Evolutionary conservation across 2,888 invertebrate genomes (phyloP), one percentile per base, ranked within the genome.

Genomic region (Xestia sexstrigata): DNA sequence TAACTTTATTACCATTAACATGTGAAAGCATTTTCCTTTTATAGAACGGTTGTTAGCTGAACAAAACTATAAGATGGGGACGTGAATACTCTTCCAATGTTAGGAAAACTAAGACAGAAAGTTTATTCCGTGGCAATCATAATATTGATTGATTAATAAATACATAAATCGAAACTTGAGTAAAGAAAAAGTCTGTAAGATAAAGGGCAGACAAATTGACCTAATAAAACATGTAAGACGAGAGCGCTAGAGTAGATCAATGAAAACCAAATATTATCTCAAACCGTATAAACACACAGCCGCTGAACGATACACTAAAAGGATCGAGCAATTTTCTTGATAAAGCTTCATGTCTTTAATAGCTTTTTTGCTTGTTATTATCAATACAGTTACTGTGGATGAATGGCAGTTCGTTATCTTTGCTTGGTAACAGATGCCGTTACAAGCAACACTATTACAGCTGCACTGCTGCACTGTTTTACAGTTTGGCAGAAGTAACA

Each of bases 381-480:
- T 49, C 15, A 20, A 70, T 7, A 15, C 23, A 39, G 20, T 26
- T 7, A 15, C 23, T 52, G 20, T 26, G 2, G 2, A 7, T 70
- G 26, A 74, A 60, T 58, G 55, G 3, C 58, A 49, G 20, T 47
- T 70, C 49, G 47, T 67, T 71, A 79, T 30, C 45, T 6, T 39
- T 63, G 17, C 35, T 60, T 60, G 23, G 39, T 60, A 47, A 60
- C 8, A 60, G 17, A 47, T 13, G 7, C n/a, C n/a, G 2, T 8
- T 47, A 68, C 6, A 47, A n/a, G n/a, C n/a, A n/a, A n/a, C n/a
- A n/a, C n/a, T n/a, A n/a, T n/a, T n/a, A n/a, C n/a, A n/a, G n/a
- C n/a, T n/a, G n/a, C n/a, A n/a, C n/a, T n/a, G n/a, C n/a, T n/a
- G n/a, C n/a, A n/a, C n/a, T n/a, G n/a, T n/a, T n/a, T n/a, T n/a